Percentiles rank a stretch among this genome's conserved stretches.
These are phyloP conservation scores for Volucella zonaria DNA, from an alignment of 2,888 invertebrate genomes.

Conservation along the genomic window DNA sequence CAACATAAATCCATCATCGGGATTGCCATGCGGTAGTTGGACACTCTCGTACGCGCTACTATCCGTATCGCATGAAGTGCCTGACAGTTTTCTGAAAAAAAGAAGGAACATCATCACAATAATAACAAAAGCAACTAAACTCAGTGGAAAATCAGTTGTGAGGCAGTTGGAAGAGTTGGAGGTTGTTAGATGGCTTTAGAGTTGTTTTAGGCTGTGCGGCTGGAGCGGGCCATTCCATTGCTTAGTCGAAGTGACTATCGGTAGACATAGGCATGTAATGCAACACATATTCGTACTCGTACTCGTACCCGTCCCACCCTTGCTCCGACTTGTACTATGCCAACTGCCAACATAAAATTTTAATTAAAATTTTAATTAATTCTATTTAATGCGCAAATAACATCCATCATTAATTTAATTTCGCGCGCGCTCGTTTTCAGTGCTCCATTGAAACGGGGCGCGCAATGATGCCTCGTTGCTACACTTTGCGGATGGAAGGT, in stretches of 20 bases:
- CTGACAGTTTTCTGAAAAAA: not conserved
- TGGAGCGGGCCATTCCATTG: constrained; percentile 20
- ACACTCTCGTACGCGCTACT: constrained; percentile 37
- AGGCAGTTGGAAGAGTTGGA: constrained; percentile 17
- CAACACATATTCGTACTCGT: constrained; percentile 25
- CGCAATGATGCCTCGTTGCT: constrained; percentile 39
- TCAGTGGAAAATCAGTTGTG: constrained; percentile 7
- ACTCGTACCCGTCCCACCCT: too few species aligned
- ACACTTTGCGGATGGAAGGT: not conserved
- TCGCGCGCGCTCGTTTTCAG: constrained; percentile 63
- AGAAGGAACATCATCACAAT: not conserved
- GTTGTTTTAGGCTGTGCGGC: not conserved
- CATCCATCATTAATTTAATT: constrained; percentile 75
- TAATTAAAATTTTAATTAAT: constrained; percentile 76
- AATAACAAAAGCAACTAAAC: constrained; percentile 17
- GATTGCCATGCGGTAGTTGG: constrained; percentile 34
- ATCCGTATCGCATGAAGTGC: constrained; percentile 22
- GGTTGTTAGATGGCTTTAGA: not conserved
- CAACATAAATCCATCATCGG: constrained; percentile 71
- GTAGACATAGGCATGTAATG: constrained; percentile 54
- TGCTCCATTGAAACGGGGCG: constrained; percentile 57
- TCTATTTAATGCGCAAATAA: constrained; percentile 75
- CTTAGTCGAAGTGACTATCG: constrained; percentile 21
- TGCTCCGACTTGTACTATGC: too few species aligned
- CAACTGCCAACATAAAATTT: constrained; percentile 60